Base-by-base conservation (phyloP, 2,113 vertebrate genomes). In the Papio anubis region DNA sequence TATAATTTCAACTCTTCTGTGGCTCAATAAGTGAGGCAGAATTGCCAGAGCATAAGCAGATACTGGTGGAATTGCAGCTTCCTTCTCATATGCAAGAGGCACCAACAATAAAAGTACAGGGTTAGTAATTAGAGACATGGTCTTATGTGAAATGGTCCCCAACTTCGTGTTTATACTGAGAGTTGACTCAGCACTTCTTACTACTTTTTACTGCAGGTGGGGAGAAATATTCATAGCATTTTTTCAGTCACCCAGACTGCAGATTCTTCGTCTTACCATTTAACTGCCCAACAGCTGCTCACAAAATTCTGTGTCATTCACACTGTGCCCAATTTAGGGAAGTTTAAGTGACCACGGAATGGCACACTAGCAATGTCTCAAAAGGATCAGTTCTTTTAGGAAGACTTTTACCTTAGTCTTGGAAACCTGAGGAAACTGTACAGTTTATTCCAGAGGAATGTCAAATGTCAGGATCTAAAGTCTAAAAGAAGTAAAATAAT, bases 1-100 rank as follows among this genome's bases (percentile, higher is more conserved):
- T 90, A 87, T 79, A 96, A 97, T 75, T 95, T 96, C 61, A 66
- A 32, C 73, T 87, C 55, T 94, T 83, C 80, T 55, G 2, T 80
- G 61, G 95, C 40, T 96, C 76, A 68, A 10, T 59, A 48, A 72
- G 10, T 17, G 52, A 93, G 12, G 50, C 25, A 82, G 50, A 84
- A 85, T 66, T 64, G 20, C 18, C 45, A 43, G 50, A 91, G 32
- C 43, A 80, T 55, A 90, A 72, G 40, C 88, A 95, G 40, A 40
- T 64, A 55, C 45, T 88, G 82, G 73, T 64, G 88, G 81, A 93
- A 52, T 43, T 80, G 20, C 30, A 91, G 30, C 30, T 93, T 82
- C 68, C 52, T 27, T 84, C 30, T 61, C 32, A 48, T 27, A 35
- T 30, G 23, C 82, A 68, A 94, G 25, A 57, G 40, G 61, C 35